Evolutionary conservation across 92 coral and sea anemone species (phyloP).

Genomic region (Zoanthus sansibaricus): DNA sequence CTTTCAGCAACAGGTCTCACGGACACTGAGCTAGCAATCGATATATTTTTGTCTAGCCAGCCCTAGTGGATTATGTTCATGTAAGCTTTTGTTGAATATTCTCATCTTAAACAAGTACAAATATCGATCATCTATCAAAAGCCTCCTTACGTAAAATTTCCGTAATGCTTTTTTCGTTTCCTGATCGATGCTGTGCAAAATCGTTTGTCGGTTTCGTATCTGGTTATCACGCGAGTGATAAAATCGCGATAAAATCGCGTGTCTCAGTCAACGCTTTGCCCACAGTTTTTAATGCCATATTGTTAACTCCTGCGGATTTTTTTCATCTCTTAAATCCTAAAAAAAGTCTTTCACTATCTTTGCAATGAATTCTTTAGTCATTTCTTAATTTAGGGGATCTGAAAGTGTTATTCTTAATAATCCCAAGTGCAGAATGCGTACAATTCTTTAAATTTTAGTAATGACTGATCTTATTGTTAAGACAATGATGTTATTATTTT

Average conservation of each 20-base stretch:
- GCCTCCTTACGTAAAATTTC: neutral
- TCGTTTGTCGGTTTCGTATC: neutral
- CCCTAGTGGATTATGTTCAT: neutral
- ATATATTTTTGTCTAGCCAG: neutral
- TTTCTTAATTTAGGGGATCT: no score
- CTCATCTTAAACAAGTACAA: neutral
- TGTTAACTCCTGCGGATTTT: no score
- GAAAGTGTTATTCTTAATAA: no score
- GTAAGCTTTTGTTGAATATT: neutral
- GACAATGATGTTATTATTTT: neutral
- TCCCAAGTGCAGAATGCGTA: no score
- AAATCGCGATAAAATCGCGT: constrained; percentile 7
- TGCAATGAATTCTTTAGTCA: no score
- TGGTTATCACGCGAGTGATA: constrained; percentile 17
- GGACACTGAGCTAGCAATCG: neutral
- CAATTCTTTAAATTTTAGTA: no score
- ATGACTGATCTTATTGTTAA: no score
- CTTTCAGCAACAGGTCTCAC: neutral
- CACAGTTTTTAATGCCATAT: neutral
- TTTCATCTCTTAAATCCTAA: no score
- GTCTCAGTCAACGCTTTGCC: neutral
- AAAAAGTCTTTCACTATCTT: no score
- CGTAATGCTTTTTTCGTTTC: neutral
- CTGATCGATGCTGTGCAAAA: neutral
- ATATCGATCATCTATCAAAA: neutral